phyloP scores from a whole-genome alignment of 2,113 vertebrate species.

The Phaethornis superciliosus region DNA sequence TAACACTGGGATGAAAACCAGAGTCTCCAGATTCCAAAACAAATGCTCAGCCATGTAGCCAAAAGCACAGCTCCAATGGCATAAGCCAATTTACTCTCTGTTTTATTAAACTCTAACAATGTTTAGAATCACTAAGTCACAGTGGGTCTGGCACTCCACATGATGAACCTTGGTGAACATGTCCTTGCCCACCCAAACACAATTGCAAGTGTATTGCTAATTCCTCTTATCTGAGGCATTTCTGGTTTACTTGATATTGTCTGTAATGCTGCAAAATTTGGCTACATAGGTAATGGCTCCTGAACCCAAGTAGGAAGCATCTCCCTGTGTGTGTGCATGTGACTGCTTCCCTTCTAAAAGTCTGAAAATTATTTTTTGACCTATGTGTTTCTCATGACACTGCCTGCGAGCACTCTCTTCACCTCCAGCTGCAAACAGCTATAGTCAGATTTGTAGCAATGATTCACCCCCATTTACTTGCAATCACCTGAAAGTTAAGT shows the following conservation, averaged over 20 bases:
- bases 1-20: constrained; percentile 67
- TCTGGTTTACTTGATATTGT: not conserved
- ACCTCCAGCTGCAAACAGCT: not conserved
- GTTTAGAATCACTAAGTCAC: constrained; percentile 57
- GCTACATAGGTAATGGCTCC: not conserved
- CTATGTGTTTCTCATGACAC: not conserved
- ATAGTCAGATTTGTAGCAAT: not conserved
- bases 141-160: constrained; percentile 16
- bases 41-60: constrained; percentile 62
- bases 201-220: not conserved
- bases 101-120: constrained; percentile 64
- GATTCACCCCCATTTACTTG: not conserved
- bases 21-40: constrained; percentile 65
- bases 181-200: not conserved
- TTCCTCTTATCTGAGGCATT: not conserved
- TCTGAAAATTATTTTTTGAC: not conserved
- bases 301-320: not conserved
- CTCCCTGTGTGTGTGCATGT: not conserved
- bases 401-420: not conserved
- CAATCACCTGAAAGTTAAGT: not conserved
- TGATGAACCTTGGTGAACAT: constrained; percentile 15
- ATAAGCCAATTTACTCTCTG: constrained; percentile 58
- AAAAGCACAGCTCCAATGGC: constrained; percentile 54
- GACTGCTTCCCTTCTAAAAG: not conserved
- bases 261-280: not conserved